Conservation (phyloP, 1,140 invertebrate genomes). For the Aphaenogaster rudis region DNA sequence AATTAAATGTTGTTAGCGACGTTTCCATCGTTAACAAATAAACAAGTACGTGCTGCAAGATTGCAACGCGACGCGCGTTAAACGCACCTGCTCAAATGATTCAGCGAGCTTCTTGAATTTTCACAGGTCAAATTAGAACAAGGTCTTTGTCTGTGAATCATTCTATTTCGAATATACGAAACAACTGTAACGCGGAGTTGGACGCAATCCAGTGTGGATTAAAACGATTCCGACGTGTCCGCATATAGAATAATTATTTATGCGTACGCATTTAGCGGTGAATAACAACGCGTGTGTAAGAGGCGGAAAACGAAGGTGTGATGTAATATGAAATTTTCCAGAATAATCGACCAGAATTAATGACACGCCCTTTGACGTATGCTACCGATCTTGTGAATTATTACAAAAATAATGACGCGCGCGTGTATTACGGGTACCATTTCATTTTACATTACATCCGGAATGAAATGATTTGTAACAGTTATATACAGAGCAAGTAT, state of each 20-base stretch:
- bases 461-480: slow-evolving; percentile 12
- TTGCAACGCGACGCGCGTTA: slow-evolving; percentile 8
- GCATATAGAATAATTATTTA: slow-evolving; percentile 62
- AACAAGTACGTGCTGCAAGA: slow-evolving; percentile 17
- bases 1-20: slow-evolving; percentile 5
- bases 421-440: background rate
- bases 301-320: background rate
- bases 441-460: background rate
- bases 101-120: slow-evolving; percentile 66
- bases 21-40: background rate
- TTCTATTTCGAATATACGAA: slow-evolving; percentile 72
- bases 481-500: background rate
- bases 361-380: background rate
- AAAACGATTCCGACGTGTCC: slow-evolving; percentile 34
- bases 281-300: background rate
- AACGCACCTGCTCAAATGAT: slow-evolving; percentile 26
- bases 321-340: slow-evolving; percentile 16
- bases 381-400: background rate
- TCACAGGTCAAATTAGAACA: slow-evolving; percentile 73
- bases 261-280: slow-evolving; percentile 29
- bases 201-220: slow-evolving; percentile 69
- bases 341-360: background rate
- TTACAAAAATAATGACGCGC: background rate
- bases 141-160: slow-evolving; percentile 77
- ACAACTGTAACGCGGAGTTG: slow-evolving; percentile 67